phyloP scores from a whole-genome alignment of 2,888 invertebrate species.

The Eristalis pertinax region DNA sequence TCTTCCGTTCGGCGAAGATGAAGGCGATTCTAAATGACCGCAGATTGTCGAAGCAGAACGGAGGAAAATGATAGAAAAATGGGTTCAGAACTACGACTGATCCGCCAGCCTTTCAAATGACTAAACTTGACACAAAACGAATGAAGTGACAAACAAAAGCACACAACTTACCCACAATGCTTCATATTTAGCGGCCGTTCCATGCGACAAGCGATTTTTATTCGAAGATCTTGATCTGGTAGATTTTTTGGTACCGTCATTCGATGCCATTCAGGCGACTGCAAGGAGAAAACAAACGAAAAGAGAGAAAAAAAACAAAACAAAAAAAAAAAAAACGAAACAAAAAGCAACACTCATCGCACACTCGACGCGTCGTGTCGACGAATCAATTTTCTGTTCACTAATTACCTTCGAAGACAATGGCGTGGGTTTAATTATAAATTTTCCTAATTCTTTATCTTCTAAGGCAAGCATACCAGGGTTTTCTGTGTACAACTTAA shows the following conservation, averaged over 20 bases:
- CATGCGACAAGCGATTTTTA: slow-evolving; percentile 98
- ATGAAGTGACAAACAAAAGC: neutral
- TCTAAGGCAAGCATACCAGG: slow-evolving; percentile 98
- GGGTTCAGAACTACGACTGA: too few species aligned
- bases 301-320: slow-evolving; percentile 16
- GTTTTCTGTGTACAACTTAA: slow-evolving; percentile 98
- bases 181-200: slow-evolving; percentile 99
- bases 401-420: slow-evolving; percentile 89
- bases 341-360: neutral
- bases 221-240: slow-evolving; percentile 96
- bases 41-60: too few species aligned
- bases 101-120: too few species aligned
- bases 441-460: slow-evolving; percentile 98
- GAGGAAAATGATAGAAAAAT: too few species aligned
- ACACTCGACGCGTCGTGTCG: neutral
- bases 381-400: neutral
- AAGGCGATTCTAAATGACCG: too few species aligned
- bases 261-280: slow-evolving; percentile 98
- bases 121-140: too few species aligned
- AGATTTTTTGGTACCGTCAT: slow-evolving; percentile 97
- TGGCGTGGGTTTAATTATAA: slow-evolving; percentile 92
- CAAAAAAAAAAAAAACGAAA: neutral
- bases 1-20: too few species aligned
- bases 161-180: slow-evolving; percentile 92
- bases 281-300: slow-evolving; percentile 62